Evolutionary conservation across 2,797 vertebrate genomes (phyloP).

Genomic region (Halcyon chelicuti): DNA sequence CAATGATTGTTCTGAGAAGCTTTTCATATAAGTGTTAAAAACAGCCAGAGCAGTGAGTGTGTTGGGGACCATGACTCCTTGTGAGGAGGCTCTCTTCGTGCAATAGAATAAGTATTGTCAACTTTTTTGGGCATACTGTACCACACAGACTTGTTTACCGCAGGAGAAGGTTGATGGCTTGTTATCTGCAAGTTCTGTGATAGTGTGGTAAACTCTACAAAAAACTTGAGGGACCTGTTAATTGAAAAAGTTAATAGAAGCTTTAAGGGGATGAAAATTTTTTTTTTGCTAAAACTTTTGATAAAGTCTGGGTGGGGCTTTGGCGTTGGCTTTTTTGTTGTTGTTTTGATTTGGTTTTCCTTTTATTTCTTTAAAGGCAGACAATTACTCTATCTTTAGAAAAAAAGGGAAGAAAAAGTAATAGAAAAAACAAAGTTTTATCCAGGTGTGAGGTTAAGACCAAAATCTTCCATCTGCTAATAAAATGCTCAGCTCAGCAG

Average conservation of each 20-base stretch:
- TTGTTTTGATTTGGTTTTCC: not conserved
- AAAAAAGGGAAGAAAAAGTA: not conserved
- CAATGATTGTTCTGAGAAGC: not conserved
- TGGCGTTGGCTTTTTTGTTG: not conserved
- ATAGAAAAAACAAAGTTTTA: not conserved
- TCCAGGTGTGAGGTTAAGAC: not conserved
- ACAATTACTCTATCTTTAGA: not conserved
- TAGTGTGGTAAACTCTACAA: not conserved
- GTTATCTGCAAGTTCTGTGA: not conserved
- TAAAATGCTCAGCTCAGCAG: not conserved
- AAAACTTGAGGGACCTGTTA: not conserved
- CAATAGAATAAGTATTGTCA: not conserved
- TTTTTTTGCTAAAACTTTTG: not conserved
- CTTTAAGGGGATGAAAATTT: not conserved
- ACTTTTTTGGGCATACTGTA: not conserved
- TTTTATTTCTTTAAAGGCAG: not conserved
- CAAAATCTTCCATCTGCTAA: not conserved
- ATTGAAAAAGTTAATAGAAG: not conserved
- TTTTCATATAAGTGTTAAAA: not conserved
- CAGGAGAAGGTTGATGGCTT: not conserved
- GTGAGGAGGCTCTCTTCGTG: not conserved
- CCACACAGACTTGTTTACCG: not conserved
- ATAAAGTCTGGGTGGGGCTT: not conserved
- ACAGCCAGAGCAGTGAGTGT: accelerated
- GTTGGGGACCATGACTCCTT: accelerated